Percentiles rank a stretch among this genome's conserved stretches.
Evolutionary conservation across 2,113 vertebrate genomes (phyloP).

Genomic region (Lampris incognitus): DNA sequence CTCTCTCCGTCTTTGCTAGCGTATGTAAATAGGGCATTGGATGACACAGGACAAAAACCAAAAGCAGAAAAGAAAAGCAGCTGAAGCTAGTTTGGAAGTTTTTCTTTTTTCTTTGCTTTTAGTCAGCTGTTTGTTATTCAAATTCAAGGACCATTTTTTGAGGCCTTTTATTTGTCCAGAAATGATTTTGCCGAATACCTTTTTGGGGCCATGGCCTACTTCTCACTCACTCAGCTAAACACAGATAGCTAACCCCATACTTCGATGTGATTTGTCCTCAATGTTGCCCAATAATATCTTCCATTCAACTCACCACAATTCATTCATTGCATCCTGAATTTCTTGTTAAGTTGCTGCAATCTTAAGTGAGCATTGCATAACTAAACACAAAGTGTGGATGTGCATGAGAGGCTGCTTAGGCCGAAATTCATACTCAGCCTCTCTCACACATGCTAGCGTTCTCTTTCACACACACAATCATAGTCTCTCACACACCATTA

Average conservation of each 20-base stretch:
- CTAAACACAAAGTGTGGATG: not conserved
- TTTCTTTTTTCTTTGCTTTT: not conserved
- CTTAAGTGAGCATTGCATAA: slow-evolving; percentile 18
- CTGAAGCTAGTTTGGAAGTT: too few species aligned
- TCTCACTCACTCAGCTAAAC: not conserved
- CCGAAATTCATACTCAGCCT: too few species aligned
- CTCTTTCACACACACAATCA: too few species aligned
- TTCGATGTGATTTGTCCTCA: not conserved
- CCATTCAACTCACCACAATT: not conserved
- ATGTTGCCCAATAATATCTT: not conserved
- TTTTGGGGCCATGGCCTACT: too few species aligned
- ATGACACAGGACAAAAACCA: not conserved
- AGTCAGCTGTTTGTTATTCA: not conserved
- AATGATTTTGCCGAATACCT: too few species aligned
- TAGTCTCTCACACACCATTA: too few species aligned
- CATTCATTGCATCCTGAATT: too few species aligned
- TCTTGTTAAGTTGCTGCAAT: not conserved
- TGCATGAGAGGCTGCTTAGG: too few species aligned
- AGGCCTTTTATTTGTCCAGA: too few species aligned
- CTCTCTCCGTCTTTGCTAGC: slow-evolving; percentile 9
- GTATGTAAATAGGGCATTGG: slow-evolving; percentile 8
- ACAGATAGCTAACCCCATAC: not conserved
- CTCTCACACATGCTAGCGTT: too few species aligned
- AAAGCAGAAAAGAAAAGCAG: not conserved
- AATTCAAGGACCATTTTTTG: too few species aligned